Evolutionary conservation across 2,888 invertebrate species (phyloP), one percentile per base, ranked within the genome.

Genomic region (Phasia obesa): DNA sequence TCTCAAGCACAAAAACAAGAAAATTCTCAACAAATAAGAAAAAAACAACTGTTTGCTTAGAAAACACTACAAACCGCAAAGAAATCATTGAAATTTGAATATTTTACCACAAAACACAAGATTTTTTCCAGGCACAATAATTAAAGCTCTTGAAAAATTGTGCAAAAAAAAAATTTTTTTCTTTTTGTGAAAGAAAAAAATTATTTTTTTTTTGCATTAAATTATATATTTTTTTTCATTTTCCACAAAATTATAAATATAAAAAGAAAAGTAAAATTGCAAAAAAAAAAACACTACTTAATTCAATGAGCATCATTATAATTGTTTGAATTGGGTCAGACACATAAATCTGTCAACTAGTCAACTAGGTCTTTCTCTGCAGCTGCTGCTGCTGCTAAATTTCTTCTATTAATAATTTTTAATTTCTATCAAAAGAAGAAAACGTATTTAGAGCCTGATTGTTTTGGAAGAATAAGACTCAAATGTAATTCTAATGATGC

Each of bases 311-410:
- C 55, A 77, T 69, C 38, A 73, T 69, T 78, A 64, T 57, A 78
- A 74, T 76, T 71, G 55, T 59, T 74, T 57, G 44, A 84, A 83
- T 82, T 83, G 77, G 82, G 84, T 83, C 82, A 84, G 74, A 82
- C 77, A 77, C 70, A 84, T 84, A 83, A 84, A 80, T 77, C 84
- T 82, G 74, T 83, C 84, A n/a, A n/a, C n/a, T n/a, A n/a, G 35
- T 35, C 35, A 35, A 35, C 35, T 11, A 74, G 35, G 6, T 55
- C 9, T n/a, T 15, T 69, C 51, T 60, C 31, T 55, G 19, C 44
- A n/a, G n/a, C 49, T 47, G 57, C 60, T 17, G 49, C 15, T 42
- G 27, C 17, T 2, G 55, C 5, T 62, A 7, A 55, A 55, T 38
- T 55, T 23, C 17, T 64, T 25, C 13, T 25, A 13, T 27, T 13